Percentiles rank a stretch among this genome's conserved stretches.
Evolutionary conservation across 1,140 invertebrate genomes (phyloP).

Genomic region (Anastrepha ludens): DNA sequence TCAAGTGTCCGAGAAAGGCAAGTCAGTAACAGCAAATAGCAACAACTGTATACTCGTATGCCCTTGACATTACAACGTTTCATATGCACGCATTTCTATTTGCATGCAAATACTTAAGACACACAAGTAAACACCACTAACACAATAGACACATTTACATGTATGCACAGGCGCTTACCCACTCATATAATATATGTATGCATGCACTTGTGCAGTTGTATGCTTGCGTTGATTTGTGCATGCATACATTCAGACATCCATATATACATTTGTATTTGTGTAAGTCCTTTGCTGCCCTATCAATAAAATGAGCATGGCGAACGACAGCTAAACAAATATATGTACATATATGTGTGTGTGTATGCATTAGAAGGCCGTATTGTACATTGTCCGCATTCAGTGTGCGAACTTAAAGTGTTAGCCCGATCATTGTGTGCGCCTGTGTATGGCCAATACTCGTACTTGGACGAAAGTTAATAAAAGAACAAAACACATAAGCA

Average conservation of each 20-base stretch:
- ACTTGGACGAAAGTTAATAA: not conserved
- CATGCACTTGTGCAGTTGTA: too few relatives aligned
- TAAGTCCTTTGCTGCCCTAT: not conserved
- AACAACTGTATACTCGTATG: not conserved
- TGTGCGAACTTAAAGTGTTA: not conserved
- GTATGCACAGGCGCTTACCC: too few relatives aligned
- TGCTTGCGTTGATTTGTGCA: not conserved
- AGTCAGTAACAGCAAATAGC: not conserved
- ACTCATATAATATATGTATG: too few relatives aligned
- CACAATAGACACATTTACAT: too few relatives aligned
- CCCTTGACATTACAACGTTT: slow-evolving; percentile 17
- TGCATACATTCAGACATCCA: not conserved
- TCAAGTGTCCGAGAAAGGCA: not conserved
- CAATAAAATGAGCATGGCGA: slow-evolving; percentile 6
- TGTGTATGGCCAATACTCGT: not conserved
- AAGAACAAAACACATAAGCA: not conserved
- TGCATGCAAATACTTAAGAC: not conserved
- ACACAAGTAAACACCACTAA: not conserved
- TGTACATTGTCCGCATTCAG: not conserved
- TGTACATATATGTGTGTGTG: not conserved
- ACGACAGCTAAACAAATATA: not conserved
- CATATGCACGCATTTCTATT: not conserved
- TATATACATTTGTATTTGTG: not conserved
- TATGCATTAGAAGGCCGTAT: not conserved
- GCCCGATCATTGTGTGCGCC: not conserved